These are phyloP conservation scores for Leptinotarsa haldemani DNA, from an alignment of 2,888 invertebrate species.

Conservation along the genomic window DNA sequence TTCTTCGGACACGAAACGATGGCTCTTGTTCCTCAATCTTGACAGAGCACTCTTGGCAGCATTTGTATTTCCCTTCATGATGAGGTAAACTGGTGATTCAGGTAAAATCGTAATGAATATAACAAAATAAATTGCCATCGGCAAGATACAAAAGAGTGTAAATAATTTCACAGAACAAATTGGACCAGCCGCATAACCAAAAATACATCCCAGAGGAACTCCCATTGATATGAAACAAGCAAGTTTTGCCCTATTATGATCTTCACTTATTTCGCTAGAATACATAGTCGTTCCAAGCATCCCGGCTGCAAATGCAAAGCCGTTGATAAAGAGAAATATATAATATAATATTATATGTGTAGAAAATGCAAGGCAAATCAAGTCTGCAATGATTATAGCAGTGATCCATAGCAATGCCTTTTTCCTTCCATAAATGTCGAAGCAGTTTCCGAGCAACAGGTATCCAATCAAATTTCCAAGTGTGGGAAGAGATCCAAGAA, in stretches of 20 bases:
- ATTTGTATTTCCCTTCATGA: too few species aligned
- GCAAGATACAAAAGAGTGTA: constrained; percentile 45
- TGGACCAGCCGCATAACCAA: constrained; percentile 48
- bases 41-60: too few species aligned
- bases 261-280: constrained; percentile 85
- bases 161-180: constrained; percentile 44
- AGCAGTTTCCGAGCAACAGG: constrained; percentile 17
- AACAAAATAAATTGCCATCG: constrained; percentile 43
- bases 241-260: constrained; percentile 82
- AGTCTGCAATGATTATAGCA: not conserved
- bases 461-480: constrained; percentile 24
- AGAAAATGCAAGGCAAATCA: constrained; percentile 8
- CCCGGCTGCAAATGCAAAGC: constrained; percentile 13
- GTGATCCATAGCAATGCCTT: not conserved
- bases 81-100: constrained; percentile 43
- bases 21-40: too few species aligned
- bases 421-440: constrained; percentile 29
- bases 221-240: constrained; percentile 62
- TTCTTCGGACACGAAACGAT: too few species aligned
- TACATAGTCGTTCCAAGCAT: constrained; percentile 76
- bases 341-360: constrained; percentile 23
- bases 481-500: constrained; percentile 19
- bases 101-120: constrained; percentile 44
- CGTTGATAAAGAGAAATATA: not conserved
- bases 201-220: constrained; percentile 46